These are phyloP conservation scores for Diprion similis DNA, from an alignment of 1,140 invertebrate genomes.

Conservation along the genomic window DNA sequence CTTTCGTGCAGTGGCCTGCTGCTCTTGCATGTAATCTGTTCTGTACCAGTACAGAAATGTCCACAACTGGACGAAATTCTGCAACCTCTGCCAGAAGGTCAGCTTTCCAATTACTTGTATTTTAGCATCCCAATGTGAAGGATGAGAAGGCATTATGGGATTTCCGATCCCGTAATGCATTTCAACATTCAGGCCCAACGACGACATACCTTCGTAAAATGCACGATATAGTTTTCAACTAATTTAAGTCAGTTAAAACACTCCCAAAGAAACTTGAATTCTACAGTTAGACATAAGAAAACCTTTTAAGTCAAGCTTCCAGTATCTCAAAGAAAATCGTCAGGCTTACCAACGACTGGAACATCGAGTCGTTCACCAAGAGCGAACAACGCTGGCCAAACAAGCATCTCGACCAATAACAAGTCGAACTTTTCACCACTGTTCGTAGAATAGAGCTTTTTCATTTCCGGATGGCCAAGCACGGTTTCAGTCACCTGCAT, in stretches of 20 bases:
- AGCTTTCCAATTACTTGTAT: slow-evolving; percentile 8
- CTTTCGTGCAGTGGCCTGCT: slow-evolving; percentile 46
- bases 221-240: too few species aligned
- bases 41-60: not conserved
- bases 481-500: too few species aligned
- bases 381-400: slow-evolving; percentile 6
- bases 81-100: slow-evolving; percentile 28
- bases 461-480: too few species aligned
- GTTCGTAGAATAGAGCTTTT: too few species aligned
- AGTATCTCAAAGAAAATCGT: too few species aligned
- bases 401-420: slow-evolving; percentile 31
- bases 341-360: slow-evolving; percentile 37
- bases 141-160: slow-evolving; percentile 33
- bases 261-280: too few species aligned
- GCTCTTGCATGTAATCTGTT: slow-evolving; percentile 35
- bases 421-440: slow-evolving; percentile 34
- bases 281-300: too few species aligned
- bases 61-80: slow-evolving; percentile 28
- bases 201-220: slow-evolving; percentile 21
- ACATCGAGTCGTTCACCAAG: slow-evolving; percentile 36
- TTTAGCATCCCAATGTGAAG: slow-evolving; percentile 33
- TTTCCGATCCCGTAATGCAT: slow-evolving; percentile 26
- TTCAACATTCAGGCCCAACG: not conserved
- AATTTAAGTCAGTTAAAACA: too few species aligned
- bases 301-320: too few species aligned